Evolutionary conservation across 2,797 vertebrate genomes (phyloP).

Genomic region (Gallirallus australis): DNA sequence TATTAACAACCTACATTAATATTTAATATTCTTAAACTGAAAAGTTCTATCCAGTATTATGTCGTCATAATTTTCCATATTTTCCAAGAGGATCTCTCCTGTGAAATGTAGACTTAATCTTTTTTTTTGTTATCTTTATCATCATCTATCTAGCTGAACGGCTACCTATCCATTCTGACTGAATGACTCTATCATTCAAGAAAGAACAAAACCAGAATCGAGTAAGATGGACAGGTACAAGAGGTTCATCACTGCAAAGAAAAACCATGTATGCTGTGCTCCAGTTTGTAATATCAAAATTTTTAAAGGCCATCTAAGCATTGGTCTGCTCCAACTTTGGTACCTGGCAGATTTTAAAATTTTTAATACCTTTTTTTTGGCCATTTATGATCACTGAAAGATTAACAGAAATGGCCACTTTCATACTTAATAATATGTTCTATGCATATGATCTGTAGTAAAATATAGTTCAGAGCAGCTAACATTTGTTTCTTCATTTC

Average conservation of each 20-base stretch:
- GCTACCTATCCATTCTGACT: not conserved
- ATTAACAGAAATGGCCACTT: not conserved
- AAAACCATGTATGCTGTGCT: not conserved
- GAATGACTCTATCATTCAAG: not conserved
- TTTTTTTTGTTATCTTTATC: not conserved
- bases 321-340: not conserved
- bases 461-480: not conserved
- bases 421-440: not conserved
- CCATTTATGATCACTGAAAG: not conserved
- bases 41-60: not conserved
- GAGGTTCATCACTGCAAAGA: not conserved
- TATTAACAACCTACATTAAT: not conserved
- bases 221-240: not conserved
- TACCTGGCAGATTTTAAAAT: not conserved
- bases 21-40: not conserved
- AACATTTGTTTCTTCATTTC: not conserved
- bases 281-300: not conserved
- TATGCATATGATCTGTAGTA: rapidly evolving
- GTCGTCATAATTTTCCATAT: not conserved
- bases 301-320: not conserved
- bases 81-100: not conserved
- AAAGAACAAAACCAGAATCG: not conserved
- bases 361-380: not conserved
- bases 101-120: not conserved
- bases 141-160: not conserved